Base-by-base conservation (phyloP, 2,113 vertebrate species). In the Oryzias melastigma region DNA sequence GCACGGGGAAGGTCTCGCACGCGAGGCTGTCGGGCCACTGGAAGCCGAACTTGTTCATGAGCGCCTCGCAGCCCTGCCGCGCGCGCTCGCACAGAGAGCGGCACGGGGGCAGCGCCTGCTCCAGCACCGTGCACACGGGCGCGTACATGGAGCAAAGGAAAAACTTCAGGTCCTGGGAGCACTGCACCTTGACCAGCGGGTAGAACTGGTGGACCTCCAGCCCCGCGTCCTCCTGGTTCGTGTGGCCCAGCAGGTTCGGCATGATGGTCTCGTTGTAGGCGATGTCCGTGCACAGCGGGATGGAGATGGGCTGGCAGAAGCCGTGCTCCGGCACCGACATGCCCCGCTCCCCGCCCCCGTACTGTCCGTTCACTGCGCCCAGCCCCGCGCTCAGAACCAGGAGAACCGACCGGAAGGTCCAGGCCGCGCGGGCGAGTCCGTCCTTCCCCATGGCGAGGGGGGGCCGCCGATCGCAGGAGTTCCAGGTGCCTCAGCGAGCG, bases 221-320 rank as follows among this genome's bases (percentile, higher is more conserved):
- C 62, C 94, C 94, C 1, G 94, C 94, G 68, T 95, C 94, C 88
- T 95, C 94, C 85, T 94, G 93, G 82, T 95, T 95, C 22, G 92
- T 95, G 90, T 95, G 94, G 14, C 94, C 94, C 69, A 95, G 91
- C 73, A 95, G 82, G 85, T 95, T 95, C 25, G 94, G 94, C 94
- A 95, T 94, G 85, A 95, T 95, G 45, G 94, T 95, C 87, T 95
- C 91, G 85, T 95, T 95, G 90, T 95, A 95, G 0, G 93, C 94
- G 81, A 96, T 95, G 88, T 96, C 94, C 54, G 94, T 95, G 69
- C 94, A 96, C 78, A 96, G 91, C 10, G 94, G 94, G 64, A 96
- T 96, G 81, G 94, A 92, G 54, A 96, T 96, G 16, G 94, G 93
- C 77, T 96, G 94, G 80, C 94, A 96, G 62, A 94, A 96, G 10